Conservation (phyloP, 2,113 vertebrate species). For the Hylia prasina region DNA sequence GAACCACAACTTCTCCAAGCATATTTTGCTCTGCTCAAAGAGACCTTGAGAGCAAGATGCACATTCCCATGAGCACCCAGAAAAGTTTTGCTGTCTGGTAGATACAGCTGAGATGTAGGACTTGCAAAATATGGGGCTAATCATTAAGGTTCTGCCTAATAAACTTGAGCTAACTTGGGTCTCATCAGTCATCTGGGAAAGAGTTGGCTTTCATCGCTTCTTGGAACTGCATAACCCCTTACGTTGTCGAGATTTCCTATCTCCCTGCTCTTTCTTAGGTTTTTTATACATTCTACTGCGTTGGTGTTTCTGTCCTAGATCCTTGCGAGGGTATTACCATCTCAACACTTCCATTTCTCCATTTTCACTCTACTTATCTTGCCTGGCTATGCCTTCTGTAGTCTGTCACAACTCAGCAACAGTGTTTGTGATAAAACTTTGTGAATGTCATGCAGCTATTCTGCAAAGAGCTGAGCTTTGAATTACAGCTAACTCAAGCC, state of each 20-base stretch:
- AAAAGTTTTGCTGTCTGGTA: not conserved
- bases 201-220: not conserved
- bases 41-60: not conserved
- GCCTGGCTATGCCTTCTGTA: not conserved
- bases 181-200: not conserved
- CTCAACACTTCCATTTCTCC: not conserved
- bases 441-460: fast-evolving
- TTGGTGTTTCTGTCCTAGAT: not conserved
- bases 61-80: not conserved
- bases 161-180: not conserved
- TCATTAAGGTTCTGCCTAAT: not conserved
- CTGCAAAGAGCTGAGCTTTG: not conserved
- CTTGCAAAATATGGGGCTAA: not conserved
- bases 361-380: not conserved
- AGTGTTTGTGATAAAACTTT: not conserved
- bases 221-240: not conserved
- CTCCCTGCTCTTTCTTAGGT: not conserved
- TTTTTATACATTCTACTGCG: not conserved
- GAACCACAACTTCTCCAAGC: not conserved
- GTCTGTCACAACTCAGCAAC: not conserved
- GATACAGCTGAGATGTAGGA: not conserved
- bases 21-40: not conserved
- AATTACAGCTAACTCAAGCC: not conserved
- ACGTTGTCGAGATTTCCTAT: not conserved
- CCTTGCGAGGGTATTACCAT: not conserved